These are phyloP conservation scores for Ptilonorhynchus violaceus DNA, from an alignment of 2,113 vertebrate genomes.

Conservation along the genomic window DNA sequence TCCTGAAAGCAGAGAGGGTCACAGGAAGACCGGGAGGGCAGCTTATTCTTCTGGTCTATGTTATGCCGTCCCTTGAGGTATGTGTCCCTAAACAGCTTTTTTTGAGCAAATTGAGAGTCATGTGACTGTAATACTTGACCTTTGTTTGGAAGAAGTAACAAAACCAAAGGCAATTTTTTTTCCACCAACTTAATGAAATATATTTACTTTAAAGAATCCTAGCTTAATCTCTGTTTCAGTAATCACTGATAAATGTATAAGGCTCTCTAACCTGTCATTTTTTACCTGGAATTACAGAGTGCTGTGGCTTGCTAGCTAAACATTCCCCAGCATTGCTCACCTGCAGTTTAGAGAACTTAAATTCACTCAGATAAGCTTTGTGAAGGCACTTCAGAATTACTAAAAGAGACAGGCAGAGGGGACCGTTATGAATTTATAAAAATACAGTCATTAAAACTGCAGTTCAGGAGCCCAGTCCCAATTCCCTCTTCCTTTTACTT, in stretches of 20 bases:
- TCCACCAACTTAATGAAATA: background rate
- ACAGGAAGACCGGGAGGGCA: background rate
- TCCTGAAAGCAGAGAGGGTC: background rate
- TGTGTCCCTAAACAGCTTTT: background rate
- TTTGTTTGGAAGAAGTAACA: background rate
- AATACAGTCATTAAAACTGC: background rate
- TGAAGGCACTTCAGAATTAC: background rate
- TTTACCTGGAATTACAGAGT: background rate
- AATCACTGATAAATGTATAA: background rate
- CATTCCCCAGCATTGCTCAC: background rate
- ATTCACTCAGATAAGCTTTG: background rate
- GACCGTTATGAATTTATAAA: background rate
- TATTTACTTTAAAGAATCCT: background rate
- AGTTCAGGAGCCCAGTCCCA: background rate
- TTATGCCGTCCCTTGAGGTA: background rate
- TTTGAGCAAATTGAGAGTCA: background rate
- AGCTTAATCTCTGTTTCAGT: background rate
- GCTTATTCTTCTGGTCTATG: background rate
- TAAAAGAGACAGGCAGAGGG: background rate
- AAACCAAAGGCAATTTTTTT: background rate
- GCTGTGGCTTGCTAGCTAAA: background rate
- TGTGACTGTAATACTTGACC: background rate
- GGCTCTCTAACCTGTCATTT: background rate
- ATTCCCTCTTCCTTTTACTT: background rate
- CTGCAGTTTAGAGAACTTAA: background rate